Evolutionary conservation across 2,888 invertebrate genomes (phyloP).

Genomic region (Eilema griseolum): DNA sequence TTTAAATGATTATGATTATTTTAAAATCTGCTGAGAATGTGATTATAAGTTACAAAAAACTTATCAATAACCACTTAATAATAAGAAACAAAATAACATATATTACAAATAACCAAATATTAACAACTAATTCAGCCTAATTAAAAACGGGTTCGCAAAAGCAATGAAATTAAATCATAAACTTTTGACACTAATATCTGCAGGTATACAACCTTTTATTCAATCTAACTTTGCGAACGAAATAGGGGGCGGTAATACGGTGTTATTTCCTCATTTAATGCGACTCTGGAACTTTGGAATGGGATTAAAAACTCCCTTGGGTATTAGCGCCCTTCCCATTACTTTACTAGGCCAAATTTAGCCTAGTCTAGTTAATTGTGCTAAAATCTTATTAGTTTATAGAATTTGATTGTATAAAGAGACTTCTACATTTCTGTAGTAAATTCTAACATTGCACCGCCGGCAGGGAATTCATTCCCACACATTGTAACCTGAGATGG

Average conservation of each 20-base stretch:
- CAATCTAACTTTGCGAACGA: conserved; percentile 81
- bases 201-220: conserved; percentile 79
- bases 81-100: not conserved
- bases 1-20: no score
- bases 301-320: conserved; percentile 82
- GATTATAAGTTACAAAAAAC: no score
- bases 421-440: no score
- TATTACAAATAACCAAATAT: not conserved
- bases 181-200: conserved; percentile 68
- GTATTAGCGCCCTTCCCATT: conserved; percentile 71
- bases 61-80: not conserved
- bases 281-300: conserved; percentile 72
- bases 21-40: no score
- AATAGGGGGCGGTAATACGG: conserved; percentile 76
- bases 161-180: conserved; percentile 77
- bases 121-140: conserved; percentile 22
- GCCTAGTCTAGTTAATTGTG: conserved; percentile 27
- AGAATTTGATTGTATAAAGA: not conserved
- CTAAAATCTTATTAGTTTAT: conserved; percentile 13
- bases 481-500: no score
- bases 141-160: conserved; percentile 48
- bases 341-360: conserved; percentile 45
- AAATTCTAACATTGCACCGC: no score
- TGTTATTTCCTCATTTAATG: conserved; percentile 83
- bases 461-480: no score